Base-by-base conservation (phyloP, 2,888 invertebrate genomes). In the Acrobeloides nanus region DNA sequence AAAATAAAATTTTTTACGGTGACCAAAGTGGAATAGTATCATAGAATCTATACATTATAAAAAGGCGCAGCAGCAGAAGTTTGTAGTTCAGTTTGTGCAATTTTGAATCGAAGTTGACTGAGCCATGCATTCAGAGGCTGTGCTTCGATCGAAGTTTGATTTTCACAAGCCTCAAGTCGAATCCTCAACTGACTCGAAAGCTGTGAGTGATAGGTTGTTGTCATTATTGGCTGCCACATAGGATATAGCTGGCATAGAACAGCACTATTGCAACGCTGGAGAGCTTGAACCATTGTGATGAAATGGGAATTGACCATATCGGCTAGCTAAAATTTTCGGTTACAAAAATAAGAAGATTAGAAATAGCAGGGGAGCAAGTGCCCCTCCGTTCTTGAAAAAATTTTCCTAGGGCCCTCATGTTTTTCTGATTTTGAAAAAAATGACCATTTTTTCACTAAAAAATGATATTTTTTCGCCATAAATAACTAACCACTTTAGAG, bases 281-380 rank as follows among this genome's bases (percentile, higher is more conserved):
- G 79, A 0, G 92, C 89, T 77, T 97, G 95, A 73, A 97, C 81
- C 55, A 95, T 81, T 73, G 87, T 89, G 53, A 97, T 78, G 76
- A 97, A 93, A 75, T 97, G 95, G 2, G 93, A 80, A 76, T 92
- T 95, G 8, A 97, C 92, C 80, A 90, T 93, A 79, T 97, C 95
- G 1, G 93, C 89, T 51, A 95, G 77, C 89, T 95, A 76, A 53
- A 64, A 58, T 10, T 7, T 12, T 51, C n/a, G n/a, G n/a, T n/a
- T 12, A 29, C 12, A 29, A 29, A n/a, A n/a, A 29, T 29, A 29
- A 43, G 12, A 15, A 7, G 43, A 4, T 38, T 18, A 4, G 3
- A 5, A 20, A n/a, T 3, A 25, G 18, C n/a, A 46, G 46, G 2
- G 26, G 8, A 46, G 18, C 24, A 6, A 26, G 10, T n/a, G 29